Conservation (phyloP, 1,140 invertebrate genomes). For the Leucophenga varia region DNA sequence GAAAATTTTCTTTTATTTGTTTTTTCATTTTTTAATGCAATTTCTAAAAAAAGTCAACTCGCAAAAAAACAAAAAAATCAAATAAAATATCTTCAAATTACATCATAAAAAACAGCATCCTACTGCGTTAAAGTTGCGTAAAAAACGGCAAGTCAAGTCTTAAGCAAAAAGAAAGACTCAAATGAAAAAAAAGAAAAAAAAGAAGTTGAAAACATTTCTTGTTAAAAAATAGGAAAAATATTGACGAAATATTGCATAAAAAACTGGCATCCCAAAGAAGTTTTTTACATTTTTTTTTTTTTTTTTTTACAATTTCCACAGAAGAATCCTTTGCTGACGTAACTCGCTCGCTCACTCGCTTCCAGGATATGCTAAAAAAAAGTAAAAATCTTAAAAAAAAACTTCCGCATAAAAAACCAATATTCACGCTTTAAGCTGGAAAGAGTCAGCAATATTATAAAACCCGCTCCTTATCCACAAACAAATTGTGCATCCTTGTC, state of each 20-base stretch:
- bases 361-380: constrained; percentile 38
- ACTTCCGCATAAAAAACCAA: constrained; percentile 1
- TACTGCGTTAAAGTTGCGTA: constrained; percentile 46
- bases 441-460: too few relatives aligned
- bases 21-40: too few relatives aligned
- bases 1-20: constrained; percentile 10
- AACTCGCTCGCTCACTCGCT: constrained; percentile 14
- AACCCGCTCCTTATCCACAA: too few relatives aligned
- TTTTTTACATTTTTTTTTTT: too few relatives aligned
- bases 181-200: constrained; percentile 25
- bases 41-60: constrained; percentile 50
- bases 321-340: constrained; percentile 10
- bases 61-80: constrained; percentile 29
- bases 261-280: constrained; percentile 20
- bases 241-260: constrained; percentile 52
- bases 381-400: constrained; percentile 33
- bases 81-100: constrained; percentile 3
- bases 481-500: constrained; percentile 12
- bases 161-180: constrained; percentile 14
- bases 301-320: constrained; percentile 10
- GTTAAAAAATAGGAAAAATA: constrained; percentile 9
- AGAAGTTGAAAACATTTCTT: not conserved
- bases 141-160: constrained; percentile 27
- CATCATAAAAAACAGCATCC: not conserved
- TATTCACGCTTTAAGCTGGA: not conserved